Conservation (phyloP, 2,797 vertebrate genomes). For the Sebastes ruberrimus region DNA sequence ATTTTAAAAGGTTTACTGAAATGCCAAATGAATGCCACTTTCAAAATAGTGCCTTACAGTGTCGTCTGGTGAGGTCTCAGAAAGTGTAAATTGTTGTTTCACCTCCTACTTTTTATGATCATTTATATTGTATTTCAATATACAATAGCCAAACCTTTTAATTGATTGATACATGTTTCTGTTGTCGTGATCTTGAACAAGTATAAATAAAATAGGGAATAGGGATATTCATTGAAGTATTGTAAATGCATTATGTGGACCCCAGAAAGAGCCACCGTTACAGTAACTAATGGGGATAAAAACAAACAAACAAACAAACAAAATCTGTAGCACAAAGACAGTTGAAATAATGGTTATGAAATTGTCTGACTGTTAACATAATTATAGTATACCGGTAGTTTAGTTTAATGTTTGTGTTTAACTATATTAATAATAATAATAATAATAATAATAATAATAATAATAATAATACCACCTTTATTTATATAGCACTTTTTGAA, state of each 20-base stretch:
- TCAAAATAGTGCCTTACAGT: not conserved
- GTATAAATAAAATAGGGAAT: no score
- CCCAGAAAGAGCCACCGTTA: not conserved
- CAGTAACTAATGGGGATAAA: not conserved
- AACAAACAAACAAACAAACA: not conserved
- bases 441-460: no score
- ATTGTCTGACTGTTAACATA: no score
- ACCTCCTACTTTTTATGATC: not conserved
- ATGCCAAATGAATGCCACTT: slow-evolving; percentile 8
- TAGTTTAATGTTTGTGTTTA: no score
- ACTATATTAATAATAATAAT: no score
- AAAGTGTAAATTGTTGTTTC: not conserved
- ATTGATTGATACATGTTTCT: not conserved
- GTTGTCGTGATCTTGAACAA: not conserved
- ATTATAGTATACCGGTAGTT: no score
- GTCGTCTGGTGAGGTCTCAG: not conserved
- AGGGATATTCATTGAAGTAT: not conserved
- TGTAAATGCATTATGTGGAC: not conserved
- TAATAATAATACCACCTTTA: no score
- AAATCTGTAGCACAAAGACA: no score
- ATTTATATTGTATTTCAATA: not conserved
- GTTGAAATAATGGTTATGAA: no score
- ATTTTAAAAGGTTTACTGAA: slow-evolving; percentile 1
- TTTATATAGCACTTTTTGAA: no score
- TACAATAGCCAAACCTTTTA: no score